These are phyloP conservation scores for Tetranychus piercei DNA, from an alignment of 2,888 invertebrate species.

Conservation along the genomic window DNA sequence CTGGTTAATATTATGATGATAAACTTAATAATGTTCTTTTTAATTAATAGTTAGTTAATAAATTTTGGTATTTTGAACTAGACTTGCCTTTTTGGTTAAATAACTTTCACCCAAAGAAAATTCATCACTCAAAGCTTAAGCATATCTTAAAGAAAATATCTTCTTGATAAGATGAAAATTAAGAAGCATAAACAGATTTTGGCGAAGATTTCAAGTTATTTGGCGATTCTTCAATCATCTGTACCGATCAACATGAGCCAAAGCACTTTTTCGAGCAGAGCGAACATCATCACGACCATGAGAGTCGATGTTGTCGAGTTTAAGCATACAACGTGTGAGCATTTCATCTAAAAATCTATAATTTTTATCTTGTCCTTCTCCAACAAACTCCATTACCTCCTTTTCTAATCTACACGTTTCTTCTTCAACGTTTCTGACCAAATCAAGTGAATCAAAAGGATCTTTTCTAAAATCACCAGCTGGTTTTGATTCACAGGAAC, in stretches of 20 bases:
- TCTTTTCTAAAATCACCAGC: background rate
- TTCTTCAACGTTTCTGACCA: slow-evolving; percentile 40
- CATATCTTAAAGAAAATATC: too few species aligned
- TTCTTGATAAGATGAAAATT: too few species aligned
- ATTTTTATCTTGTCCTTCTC: slow-evolving; percentile 52
- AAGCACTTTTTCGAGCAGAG: slow-evolving; percentile 64
- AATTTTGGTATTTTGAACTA: too few species aligned
- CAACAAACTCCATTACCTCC: slow-evolving; percentile 53
- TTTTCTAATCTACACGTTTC: slow-evolving; percentile 59
- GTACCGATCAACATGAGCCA: slow-evolving; percentile 52
- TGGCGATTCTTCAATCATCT: too few species aligned
- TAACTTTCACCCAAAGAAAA: too few species aligned
- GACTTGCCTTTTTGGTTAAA: too few species aligned
- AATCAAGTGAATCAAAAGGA: slow-evolving; percentile 13
- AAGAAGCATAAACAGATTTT: too few species aligned
- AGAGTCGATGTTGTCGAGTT: slow-evolving; percentile 72
- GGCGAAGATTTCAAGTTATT: too few species aligned
- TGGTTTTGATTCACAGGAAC: background rate
- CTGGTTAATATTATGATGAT: too few species aligned
- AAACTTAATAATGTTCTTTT: too few species aligned
- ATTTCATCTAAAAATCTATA: slow-evolving; percentile 83
- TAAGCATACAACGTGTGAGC: slow-evolving; percentile 71
- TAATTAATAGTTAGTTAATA: too few species aligned
- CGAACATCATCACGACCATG: slow-evolving; percentile 77
- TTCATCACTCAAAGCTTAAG: too few species aligned